Base-by-base conservation (phyloP, 2,888 invertebrate genomes). In the Cyclophora albipunctata region DNA sequence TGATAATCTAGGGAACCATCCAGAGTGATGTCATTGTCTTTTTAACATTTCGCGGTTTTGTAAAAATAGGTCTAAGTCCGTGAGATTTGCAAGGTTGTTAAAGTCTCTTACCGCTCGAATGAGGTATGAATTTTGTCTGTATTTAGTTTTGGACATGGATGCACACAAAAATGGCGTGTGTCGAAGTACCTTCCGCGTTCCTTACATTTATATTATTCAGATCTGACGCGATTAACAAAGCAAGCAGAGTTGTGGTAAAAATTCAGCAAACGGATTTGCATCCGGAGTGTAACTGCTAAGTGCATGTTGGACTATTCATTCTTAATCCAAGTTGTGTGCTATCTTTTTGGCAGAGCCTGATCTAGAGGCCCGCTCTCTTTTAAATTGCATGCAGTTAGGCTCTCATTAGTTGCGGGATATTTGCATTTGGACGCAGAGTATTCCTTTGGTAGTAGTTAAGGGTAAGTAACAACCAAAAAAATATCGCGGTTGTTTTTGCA, bases 341-440 rank as follows among this genome's bases (percentile, higher is more conserved):
- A 84, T 84, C 84, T 83, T 83, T 85, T 82, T 83, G 84, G 83
- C 75, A 78, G 60, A 58, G 65, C 67, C 65, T 76, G 77, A 80
- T 81, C 74, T 73, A 69, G 66, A 52, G 51, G 51, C 53, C 34
- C 52, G 51, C 59, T 59, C 63, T 66, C 67, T 77, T 85, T 82
- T 76, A 81, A 81, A 84, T 81, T 80, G 78, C 77, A 82, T 76
- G 72, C 73, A 74, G 74, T 75, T 73, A 75, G 72, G 74, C 70
- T 68, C 75, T 78, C 82, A 81, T 82, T 81, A 80, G 76, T 72
- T 70, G 67, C 60, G 68, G 67, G 71, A 68, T 78, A 75, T 81
- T 81, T 81, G 76, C 80, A 83, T 81, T 72, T 65, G 69, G 70
- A 70, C 62, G 58, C 52, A 58, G 64, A 64, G 62, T 61, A 59